These are phyloP conservation scores for Hartigia nigra DNA, from an alignment of 2,888 invertebrate species.

Conservation along the genomic window DNA sequence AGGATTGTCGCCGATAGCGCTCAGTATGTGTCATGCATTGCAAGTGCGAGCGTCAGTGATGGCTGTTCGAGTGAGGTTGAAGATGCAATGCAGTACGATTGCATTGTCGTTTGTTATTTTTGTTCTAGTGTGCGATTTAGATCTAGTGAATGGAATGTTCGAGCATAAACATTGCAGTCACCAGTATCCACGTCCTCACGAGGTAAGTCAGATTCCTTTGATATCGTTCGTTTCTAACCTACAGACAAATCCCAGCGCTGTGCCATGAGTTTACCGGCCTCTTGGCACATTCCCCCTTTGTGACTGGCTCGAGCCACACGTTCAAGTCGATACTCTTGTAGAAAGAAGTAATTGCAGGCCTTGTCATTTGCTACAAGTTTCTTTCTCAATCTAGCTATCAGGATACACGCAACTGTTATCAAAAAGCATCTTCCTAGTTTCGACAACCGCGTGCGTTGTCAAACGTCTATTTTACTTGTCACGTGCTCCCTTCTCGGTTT, in stretches of 20 bases:
- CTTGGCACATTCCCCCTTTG: background rate
- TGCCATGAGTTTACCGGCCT: background rate
- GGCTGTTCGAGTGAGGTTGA: constrained; percentile 62
- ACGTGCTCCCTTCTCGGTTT: constrained; percentile 29
- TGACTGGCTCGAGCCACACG: background rate
- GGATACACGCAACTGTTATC: background rate
- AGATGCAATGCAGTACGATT: constrained; percentile 58
- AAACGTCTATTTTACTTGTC: constrained; percentile 31
- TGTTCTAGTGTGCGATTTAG: constrained; percentile 50
- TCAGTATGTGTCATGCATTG: constrained; percentile 62
- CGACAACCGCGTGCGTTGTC: background rate
- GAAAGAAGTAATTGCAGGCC: background rate
- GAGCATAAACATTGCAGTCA: constrained; percentile 70
- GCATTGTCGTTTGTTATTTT: constrained; percentile 49
- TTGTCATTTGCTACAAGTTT: background rate
- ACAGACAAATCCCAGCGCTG: background rate
- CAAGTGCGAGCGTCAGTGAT: constrained; percentile 53
- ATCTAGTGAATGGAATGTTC: constrained; percentile 57
- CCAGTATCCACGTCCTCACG: constrained; percentile 75
- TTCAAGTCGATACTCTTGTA: background rate
- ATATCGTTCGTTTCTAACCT: background rate
- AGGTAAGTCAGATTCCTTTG: constrained; percentile 68
- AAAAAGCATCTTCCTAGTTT: background rate
- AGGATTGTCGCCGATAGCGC: constrained; percentile 43
- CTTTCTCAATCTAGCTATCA: background rate